Base-by-base conservation (phyloP, 2,888 invertebrate species). In the Resseliella maxima region DNA sequence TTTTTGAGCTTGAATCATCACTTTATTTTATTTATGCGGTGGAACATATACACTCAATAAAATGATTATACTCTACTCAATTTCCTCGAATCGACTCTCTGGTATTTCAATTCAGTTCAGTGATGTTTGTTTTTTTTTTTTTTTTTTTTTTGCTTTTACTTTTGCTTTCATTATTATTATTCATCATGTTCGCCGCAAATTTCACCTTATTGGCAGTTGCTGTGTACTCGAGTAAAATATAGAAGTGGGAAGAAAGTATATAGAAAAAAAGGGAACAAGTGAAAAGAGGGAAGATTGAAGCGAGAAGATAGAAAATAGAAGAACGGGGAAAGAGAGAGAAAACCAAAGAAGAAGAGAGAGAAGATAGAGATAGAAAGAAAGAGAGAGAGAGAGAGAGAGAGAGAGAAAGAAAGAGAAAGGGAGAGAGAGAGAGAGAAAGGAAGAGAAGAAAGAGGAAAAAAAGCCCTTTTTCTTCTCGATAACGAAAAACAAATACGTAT, bases 401-500 rank as follows among this genome's bases (percentile, higher is more conserved):
- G n/a, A n/a, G n/a, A n/a, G n/a, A n/a, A n/a, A n/a, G n/a, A n/a
- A n/a, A n/a, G n/a, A n/a, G n/a, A n/a, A n/a, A n/a, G n/a, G n/a
- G n/a, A n/a, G n/a, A n/a, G n/a, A n/a, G n/a, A n/a, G n/a, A n/a
- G n/a, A n/a, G 59, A 59, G 6, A 24, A 24, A 59, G 2, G 18
- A 24, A 59, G 1, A 59, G 1, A n/a, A n/a, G 5, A 59, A n/a
- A 59, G 2, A 59, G 24, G 5, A n/a, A 3, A 59, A 24, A 24
- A 24, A 3, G n/a, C 59, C 24, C 59, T 24, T 24, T 59, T 59
- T 59, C 24, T 18, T 41, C 50, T 59, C 24, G 24, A 59, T 59
- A 59, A 59, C 59, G 59, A 59, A 59, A 59, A 24, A 59, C 59
- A 59, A 59, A 59, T 24, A 59, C n/a, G 5, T 59, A 24, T 24